Base-by-base conservation (phyloP, 30 jellyfish, hydroid and myxozoan genomes). In the Kudoa iwatai region DNA sequence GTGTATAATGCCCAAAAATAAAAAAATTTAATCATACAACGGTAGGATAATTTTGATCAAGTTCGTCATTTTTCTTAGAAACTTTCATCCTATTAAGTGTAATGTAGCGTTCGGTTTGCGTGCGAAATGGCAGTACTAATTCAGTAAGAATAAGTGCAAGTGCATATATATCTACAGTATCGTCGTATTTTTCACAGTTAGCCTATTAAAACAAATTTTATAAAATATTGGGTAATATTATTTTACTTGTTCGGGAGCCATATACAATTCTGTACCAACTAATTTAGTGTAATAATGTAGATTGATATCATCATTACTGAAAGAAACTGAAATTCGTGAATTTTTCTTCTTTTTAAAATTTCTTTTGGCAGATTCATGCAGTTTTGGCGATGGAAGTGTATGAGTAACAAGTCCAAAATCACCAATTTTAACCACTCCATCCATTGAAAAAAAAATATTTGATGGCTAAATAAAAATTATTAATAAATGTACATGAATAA, bases 91-190 rank as follows among this genome's bases (percentile, higher is more conserved):
- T n/a, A n/a, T n/a, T n/a, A n/a, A n/a, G n/a, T n/a, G n/a, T n/a
- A n/a, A n/a, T n/a, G n/a, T n/a, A n/a, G n/a, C 99, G 42, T 53
- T 81, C 99, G 83, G 59, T 57, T 28, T 81, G 74, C 6, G 99
- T 81, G 4, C 83, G 45, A 44, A 81, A 81, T 1, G 68, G 57
- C 4, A 34, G 36, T n/a, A 81, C 50, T 17, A 81, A 54, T 44
- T 81, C 99, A 39, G 63, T 57, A 24, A 81, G 51, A 21, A 81
- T 81, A 16, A 81, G 54, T 16, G 88, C 99, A 19, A 81, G 58
- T 13, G 99, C 59, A 34, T 81, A 64, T 19, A 81, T 50, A 33
- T 81, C 99, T 2, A 81, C 99, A 46, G 62, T 81, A 49, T 63
- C 81, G 45, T 51, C 59, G 57, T 81, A 81, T 3, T 83, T 51